Conservation (phyloP, 2,888 invertebrate genomes). For the Pollenia amentaria region DNA sequence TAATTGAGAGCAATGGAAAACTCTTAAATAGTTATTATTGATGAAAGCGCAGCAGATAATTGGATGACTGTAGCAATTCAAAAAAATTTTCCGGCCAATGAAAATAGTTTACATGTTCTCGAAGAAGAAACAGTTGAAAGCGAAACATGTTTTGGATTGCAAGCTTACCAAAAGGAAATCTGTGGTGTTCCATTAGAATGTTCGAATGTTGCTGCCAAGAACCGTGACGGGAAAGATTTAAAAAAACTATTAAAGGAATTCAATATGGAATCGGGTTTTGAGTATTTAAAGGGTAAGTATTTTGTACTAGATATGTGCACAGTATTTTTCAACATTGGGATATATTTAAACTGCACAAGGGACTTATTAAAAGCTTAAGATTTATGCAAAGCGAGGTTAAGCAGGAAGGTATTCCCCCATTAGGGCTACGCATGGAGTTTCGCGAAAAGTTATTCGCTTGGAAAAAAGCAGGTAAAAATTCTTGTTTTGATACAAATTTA, state of each 20-base stretch:
- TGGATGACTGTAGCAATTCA: constrained; percentile 32
- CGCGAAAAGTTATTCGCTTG: too few species aligned
- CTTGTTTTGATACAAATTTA: constrained; percentile 10
- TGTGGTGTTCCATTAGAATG: too few species aligned
- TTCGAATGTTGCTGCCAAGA: too few species aligned
- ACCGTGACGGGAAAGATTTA: neutral
- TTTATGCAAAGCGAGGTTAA: too few species aligned
- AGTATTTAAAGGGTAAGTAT: constrained; percentile 44
- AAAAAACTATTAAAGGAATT: constrained; percentile 30
- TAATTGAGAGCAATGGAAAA: too few species aligned
- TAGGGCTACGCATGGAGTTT: too few species aligned
- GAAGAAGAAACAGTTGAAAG: constrained; percentile 32
- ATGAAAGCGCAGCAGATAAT: constrained; percentile 33
- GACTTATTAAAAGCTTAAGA: too few species aligned
- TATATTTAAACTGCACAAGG: too few species aligned
- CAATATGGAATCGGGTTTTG: constrained; percentile 29
- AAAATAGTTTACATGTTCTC: neutral
- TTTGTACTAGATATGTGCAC: too few species aligned
- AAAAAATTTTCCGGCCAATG: constrained; percentile 20
- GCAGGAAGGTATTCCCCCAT: too few species aligned
- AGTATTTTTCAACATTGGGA: too few species aligned
- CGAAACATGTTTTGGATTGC: neutral
- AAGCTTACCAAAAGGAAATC: constrained; percentile 29
- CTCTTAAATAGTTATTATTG: neutral
- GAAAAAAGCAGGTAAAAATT: too few species aligned